Conservation (phyloP, 2,888 invertebrate genomes). For the Rhagium mordax region DNA sequence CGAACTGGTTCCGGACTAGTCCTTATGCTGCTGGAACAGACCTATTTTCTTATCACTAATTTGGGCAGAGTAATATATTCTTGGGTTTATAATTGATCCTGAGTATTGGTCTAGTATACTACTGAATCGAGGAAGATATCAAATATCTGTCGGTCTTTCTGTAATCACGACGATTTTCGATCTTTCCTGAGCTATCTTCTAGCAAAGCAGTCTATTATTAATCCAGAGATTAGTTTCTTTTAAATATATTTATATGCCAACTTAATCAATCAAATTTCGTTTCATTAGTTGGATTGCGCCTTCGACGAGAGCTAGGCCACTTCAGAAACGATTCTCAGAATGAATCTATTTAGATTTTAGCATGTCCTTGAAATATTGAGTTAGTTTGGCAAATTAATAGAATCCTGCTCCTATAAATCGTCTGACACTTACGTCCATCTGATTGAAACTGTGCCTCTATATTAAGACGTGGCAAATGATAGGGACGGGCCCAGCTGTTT, state of each 20-base stretch:
- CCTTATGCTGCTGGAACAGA: no score
- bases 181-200: no score
- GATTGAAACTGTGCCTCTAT: slow-evolving; percentile 24
- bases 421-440: slow-evolving; percentile 20
- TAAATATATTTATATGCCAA: not conserved
- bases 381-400: slow-evolving; percentile 11
- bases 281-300: not conserved
- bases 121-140: no score
- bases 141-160: no score
- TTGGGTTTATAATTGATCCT: no score
- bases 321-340: not conserved
- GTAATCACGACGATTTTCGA: no score
- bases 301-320: not conserved
- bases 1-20: no score
- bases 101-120: no score
- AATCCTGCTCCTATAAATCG: slow-evolving; percentile 19
- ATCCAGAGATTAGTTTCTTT: no score
- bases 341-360: not conserved
- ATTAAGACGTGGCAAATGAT: slow-evolving; percentile 2
- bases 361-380: slow-evolving; percentile 8
- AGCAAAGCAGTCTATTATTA: no score
- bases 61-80: no score
- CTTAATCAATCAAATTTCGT: not conserved
- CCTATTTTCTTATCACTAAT: no score
- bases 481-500: not conserved